A percentile compares a stretch with the other conserved stretches of the same genome.
phyloP scores from a whole-genome alignment of 2,888 invertebrate species.

The Pseudococcus viburni region DNA sequence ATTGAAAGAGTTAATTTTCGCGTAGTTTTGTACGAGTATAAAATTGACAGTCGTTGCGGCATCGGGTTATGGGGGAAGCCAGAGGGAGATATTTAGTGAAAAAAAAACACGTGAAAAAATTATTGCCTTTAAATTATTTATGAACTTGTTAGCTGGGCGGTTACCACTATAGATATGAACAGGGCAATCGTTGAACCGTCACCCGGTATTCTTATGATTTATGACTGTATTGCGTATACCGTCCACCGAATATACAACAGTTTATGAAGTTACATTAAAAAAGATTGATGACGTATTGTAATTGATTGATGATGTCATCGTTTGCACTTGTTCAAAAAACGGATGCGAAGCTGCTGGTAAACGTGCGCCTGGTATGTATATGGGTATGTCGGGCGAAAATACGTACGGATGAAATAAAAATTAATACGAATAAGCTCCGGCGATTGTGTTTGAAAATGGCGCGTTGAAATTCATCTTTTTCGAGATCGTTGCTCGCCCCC shows the following conservation, averaged over 20 bases:
- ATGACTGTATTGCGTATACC: constrained; percentile 54
- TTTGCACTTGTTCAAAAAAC: constrained; percentile 58
- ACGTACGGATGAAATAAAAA: constrained; percentile 48
- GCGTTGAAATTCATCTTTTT: constrained; percentile 23
- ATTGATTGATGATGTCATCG: constrained; percentile 64
- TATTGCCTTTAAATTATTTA: constrained; percentile 56
- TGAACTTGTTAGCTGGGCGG: constrained; percentile 52
- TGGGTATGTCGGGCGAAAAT: not conserved
- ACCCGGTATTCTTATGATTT: constrained; percentile 61
- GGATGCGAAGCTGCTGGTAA: constrained; percentile 23
- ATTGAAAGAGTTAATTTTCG: constrained; percentile 40
- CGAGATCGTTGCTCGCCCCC: not conserved
- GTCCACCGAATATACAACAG: constrained; percentile 40
- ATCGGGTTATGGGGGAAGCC: not conserved
- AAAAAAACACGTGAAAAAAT: constrained; percentile 38
- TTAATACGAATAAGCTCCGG: constrained; percentile 46
- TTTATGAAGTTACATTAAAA: constrained; percentile 63
- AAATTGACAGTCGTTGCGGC: not conserved
- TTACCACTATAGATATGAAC: constrained; percentile 50
- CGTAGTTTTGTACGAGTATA: not conserved
- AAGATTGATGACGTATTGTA: constrained; percentile 64
- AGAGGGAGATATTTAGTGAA: not conserved
- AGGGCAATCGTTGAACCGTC: constrained; percentile 60
- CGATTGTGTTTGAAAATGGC: constrained; percentile 33
- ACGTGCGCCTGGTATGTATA: not conserved